A percentile compares a stretch with the other conserved stretches of the same genome.
phyloP scores from a whole-genome alignment of 2,797 vertebrate species.

The Zalophus californianus region DNA sequence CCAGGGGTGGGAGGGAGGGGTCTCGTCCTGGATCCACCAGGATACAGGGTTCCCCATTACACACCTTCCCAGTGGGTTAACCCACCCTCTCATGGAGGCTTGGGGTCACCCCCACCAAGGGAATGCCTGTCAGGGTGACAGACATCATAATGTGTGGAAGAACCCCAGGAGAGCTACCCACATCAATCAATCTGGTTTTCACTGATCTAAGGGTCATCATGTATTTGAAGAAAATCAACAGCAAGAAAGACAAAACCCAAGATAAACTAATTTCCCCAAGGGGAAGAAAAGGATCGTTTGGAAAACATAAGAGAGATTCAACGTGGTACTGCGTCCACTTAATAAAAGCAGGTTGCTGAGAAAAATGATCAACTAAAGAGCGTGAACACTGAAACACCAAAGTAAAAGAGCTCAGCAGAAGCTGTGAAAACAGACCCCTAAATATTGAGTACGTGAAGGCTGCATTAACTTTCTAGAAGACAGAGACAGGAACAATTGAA shows the following conservation, averaged over 20 bases:
- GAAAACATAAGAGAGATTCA: not conserved
- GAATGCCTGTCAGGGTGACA: no score
- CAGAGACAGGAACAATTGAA: not conserved
- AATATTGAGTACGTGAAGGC: not conserved
- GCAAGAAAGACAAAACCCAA: not conserved
- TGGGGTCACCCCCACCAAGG: not conserved
- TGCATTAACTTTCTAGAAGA: not conserved
- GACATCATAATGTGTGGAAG: not conserved
- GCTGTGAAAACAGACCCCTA: not conserved
- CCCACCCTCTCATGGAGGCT: not conserved
- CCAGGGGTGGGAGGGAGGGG: not conserved
- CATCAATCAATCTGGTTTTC: not conserved
- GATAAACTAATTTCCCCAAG: not conserved
- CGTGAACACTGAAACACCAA: not conserved
- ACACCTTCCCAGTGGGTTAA: not conserved
- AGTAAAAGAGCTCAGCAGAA: not conserved
- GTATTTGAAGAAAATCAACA: not conserved
- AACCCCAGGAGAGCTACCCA: not conserved
- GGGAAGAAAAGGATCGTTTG: not conserved
- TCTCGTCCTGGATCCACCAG: not conserved
- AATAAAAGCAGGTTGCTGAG: not conserved
- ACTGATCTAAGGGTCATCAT: not conserved
- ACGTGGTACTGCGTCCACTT: not conserved
- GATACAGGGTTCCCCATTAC: rapidly evolving
- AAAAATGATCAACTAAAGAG: not conserved